Conservation (phyloP, 2,113 vertebrate genomes). For the Anguilla rostrata region DNA sequence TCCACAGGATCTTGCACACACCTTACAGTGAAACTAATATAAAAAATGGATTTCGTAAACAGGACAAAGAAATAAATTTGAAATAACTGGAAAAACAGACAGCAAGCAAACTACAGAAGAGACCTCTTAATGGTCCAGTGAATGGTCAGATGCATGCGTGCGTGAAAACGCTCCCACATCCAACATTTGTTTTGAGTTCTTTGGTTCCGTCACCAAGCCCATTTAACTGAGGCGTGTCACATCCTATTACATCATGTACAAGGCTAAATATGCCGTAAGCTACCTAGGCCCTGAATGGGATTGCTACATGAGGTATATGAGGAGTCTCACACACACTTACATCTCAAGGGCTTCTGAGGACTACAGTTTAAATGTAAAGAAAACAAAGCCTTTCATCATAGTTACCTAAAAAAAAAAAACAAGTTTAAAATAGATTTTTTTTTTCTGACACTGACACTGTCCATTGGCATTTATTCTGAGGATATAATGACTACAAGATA, state of each 20-base stretch:
- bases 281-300: background rate
- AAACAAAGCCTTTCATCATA: constrained; percentile 4
- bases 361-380: background rate
- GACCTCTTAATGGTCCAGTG: background rate
- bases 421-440: background rate
- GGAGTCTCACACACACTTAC: background rate
- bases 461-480: background rate
- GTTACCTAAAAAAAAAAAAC: background rate
- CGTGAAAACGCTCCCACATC: background rate
- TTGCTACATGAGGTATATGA: background rate
- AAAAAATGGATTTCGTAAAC: background rate
- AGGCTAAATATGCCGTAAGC: background rate
- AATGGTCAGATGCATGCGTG: background rate
- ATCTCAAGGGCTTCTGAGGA: background rate
- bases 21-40: background rate
- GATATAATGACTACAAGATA: background rate
- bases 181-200: background rate
- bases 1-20: background rate
- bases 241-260: background rate
- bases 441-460: background rate
- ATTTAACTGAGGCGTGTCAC: background rate
- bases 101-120: background rate
- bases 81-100: background rate
- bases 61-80: background rate
- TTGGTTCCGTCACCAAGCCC: background rate